A percentile compares a stretch with the other conserved stretches of the same genome.
Evolutionary conservation across 1,140 invertebrate species (phyloP).

Genomic region (Formica selysi): DNA sequence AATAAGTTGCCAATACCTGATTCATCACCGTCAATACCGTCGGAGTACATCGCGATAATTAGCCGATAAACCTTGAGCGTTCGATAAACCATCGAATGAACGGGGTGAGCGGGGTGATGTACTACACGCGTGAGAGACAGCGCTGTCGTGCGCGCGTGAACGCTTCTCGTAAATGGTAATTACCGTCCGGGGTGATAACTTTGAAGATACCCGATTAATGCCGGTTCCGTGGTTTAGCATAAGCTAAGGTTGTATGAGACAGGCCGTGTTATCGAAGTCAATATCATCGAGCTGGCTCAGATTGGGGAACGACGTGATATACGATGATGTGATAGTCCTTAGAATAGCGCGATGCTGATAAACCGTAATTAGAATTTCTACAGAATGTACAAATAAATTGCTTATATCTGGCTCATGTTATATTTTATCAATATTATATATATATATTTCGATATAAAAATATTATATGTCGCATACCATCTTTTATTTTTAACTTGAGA

Average conservation of each 20-base stretch:
- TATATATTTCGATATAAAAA: neutral
- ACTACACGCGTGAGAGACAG: slow-evolving; percentile 13
- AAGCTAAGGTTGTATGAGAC: slow-evolving; percentile 47
- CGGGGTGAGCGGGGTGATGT: neutral
- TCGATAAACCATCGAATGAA: slow-evolving; percentile 28
- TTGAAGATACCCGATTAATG: slow-evolving; percentile 58
- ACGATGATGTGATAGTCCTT: slow-evolving; percentile 50
- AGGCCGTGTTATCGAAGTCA: slow-evolving; percentile 45
- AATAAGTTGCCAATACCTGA: slow-evolving; percentile 64
- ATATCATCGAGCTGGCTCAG: slow-evolving; percentile 32
- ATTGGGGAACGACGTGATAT: slow-evolving; percentile 40
- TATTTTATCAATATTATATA: too few relatives aligned
- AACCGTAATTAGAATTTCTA: slow-evolving; percentile 26
- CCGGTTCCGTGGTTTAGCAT: slow-evolving; percentile 50
- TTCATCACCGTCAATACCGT: slow-evolving; percentile 56
- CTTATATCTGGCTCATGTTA: too few relatives aligned
- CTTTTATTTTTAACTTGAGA: neutral
- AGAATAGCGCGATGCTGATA: slow-evolving; percentile 14
- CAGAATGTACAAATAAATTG: neutral
- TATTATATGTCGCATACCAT: neutral
- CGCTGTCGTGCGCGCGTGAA: slow-evolving; percentile 27
- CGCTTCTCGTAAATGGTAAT: slow-evolving; percentile 56
- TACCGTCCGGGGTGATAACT: slow-evolving; percentile 51
- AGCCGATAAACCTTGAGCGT: slow-evolving; percentile 54
- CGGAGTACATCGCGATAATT: slow-evolving; percentile 55